A percentile compares a stretch with the other conserved stretches of the same genome.
Evolutionary conservation across 2,113 vertebrate genomes (phyloP).

Genomic region (Pedetes capensis): DNA sequence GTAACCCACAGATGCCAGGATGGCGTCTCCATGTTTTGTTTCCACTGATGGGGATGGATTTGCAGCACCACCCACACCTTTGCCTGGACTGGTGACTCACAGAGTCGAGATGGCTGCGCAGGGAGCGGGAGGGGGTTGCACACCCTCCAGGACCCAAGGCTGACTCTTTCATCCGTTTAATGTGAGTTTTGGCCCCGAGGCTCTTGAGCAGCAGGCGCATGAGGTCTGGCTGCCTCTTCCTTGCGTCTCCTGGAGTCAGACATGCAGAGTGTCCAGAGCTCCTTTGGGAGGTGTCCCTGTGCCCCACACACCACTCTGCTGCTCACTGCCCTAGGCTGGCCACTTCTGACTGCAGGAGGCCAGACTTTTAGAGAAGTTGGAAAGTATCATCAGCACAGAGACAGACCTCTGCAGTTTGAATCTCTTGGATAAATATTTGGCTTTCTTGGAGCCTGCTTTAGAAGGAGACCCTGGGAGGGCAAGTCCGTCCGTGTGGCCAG

Average conservation of each 20-base stretch:
- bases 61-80: conserved; percentile 43
- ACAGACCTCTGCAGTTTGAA: background rate
- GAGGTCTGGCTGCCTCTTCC: background rate
- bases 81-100: conserved; percentile 35
- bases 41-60: background rate
- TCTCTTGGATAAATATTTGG: background rate
- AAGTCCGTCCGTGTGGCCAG: accelerated
- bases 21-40: conserved; percentile 34
- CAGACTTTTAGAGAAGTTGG: background rate
- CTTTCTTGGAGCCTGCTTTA: background rate
- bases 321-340: background rate
- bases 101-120: background rate
- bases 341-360: background rate
- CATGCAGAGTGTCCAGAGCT: background rate
- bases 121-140: background rate
- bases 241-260: background rate
- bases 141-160: background rate
- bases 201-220: background rate
- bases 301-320: accelerated
- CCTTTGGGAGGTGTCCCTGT: background rate
- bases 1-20: background rate
- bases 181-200: background rate
- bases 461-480: background rate
- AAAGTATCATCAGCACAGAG: background rate
- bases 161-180: background rate